Conservation (phyloP, 2,797 vertebrate species). For the Dromococcyx pavoninus region DNA sequence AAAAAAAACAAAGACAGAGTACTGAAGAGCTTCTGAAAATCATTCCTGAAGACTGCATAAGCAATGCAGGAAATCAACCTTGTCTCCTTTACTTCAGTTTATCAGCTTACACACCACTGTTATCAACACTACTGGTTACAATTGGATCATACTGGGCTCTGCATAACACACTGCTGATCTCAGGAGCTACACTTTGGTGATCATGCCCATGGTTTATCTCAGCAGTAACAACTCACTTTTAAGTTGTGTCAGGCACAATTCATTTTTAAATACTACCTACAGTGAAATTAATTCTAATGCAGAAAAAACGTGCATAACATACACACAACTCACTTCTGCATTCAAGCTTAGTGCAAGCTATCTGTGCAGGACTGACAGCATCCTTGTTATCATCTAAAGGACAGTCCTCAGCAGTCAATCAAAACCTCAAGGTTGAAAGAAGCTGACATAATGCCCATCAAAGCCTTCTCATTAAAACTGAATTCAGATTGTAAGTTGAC, state of each 20-base stretch:
- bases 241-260: not conserved
- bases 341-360: not conserved
- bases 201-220: not conserved
- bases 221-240: not conserved
- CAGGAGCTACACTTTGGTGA: not conserved
- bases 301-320: not conserved
- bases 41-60: not conserved
- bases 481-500: slow-evolving; percentile 33
- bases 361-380: slow-evolving; percentile 30
- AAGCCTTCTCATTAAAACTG: slow-evolving; percentile 44
- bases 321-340: not conserved
- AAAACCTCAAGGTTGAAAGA: slow-evolving; percentile 47
- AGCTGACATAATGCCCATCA: slow-evolving; percentile 36
- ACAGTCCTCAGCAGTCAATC: slow-evolving; percentile 54
- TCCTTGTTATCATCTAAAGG: slow-evolving; percentile 55
- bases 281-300: not conserved
- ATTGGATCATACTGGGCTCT: not conserved
- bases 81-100: not conserved
- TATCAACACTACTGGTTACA: not conserved
- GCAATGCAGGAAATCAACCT: not conserved
- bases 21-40: not conserved
- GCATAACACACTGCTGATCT: not conserved
- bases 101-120: not conserved
- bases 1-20: not conserved
- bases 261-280: not conserved